These are phyloP conservation scores for Sander vitreus DNA, from an alignment of 2,113 vertebrate species.

Conservation along the genomic window DNA sequence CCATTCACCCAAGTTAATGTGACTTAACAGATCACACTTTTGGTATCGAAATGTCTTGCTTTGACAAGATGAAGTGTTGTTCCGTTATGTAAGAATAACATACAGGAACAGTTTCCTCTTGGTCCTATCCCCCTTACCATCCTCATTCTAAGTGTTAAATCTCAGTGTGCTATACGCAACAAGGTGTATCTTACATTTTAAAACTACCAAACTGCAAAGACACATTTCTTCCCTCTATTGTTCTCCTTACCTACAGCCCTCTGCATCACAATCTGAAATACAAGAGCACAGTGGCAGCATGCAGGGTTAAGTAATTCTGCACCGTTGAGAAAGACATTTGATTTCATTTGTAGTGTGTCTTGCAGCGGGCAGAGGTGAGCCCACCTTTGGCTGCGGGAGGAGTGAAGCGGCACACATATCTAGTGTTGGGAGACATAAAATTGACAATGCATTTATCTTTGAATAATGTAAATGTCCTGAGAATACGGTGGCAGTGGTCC, in stretches of 20 bases:
- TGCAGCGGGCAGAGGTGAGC: slow-evolving; percentile 83
- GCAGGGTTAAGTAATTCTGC: slow-evolving; percentile 86
- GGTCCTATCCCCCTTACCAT: neutral
- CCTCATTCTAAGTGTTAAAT: neutral
- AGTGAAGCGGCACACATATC: slow-evolving; percentile 85
- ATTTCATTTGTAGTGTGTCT: slow-evolving; percentile 88
- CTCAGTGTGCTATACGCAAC: neutral
- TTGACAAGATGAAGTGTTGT: neutral
- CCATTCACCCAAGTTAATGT: neutral
- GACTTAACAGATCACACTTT: neutral
- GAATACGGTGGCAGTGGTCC: slow-evolving; percentile 84
- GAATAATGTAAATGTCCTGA: slow-evolving; percentile 90
- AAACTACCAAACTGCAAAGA: slow-evolving; percentile 6
- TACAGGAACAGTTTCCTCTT: neutral
- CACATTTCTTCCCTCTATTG: slow-evolving; percentile 43
- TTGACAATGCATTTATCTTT: slow-evolving; percentile 92
- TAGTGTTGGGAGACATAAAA: slow-evolving; percentile 87
- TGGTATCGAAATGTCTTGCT: neutral
- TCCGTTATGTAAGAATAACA: neutral
- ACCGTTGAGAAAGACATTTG: slow-evolving; percentile 85
- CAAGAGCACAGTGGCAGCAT: slow-evolving; percentile 57
- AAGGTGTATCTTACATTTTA: neutral
- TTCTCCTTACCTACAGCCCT: slow-evolving; percentile 58
- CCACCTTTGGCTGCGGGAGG: slow-evolving; percentile 86
- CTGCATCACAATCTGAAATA: slow-evolving; percentile 64